Evolutionary conservation across 2,113 vertebrate species (phyloP), one percentile per base, ranked within the genome.

Genomic region (Falco punctatus): DNA sequence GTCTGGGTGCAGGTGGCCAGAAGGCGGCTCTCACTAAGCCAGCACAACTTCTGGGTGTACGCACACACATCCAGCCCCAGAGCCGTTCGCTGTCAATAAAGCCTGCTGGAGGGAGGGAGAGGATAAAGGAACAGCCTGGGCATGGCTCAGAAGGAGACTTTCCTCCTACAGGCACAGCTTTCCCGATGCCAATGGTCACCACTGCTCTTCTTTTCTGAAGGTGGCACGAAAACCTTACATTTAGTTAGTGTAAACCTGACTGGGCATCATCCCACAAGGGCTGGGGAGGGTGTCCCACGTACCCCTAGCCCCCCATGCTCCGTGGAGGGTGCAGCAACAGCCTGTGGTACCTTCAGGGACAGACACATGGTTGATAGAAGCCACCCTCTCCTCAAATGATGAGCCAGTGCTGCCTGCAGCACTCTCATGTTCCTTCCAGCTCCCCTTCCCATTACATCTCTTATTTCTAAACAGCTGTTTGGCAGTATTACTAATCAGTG

Each of bases 401-500:
- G 59, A 80, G 67, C 78, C 61, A 67, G 80, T 1, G 0, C 42
- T 35, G 78, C 33, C 70, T 54, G 62, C 81, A 84, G 83, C 61
- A 32, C 73, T 87, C 86, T 82, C 49, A 26, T 3, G 0, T 52
- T 92, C 49, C 86, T 79, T 49, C 19, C 57, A 71, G 59, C 59
- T 55, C 69, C 90, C 42, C 81, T 74, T 62, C 72, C 81, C 80
- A 71, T 85, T 66, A 66, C 70, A 64, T 54, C 71, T 86, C 64
- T 74, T 57, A 77, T 82, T 87, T 94, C 85, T 54, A 85, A 96
- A 73, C 95, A 96, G 97, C 94, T 95, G 95, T 90, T 89, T 94
- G 87, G 84, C 71, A 88, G 81, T 65, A 94, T 87, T 72, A 95
- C 89, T 82, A 88, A 95, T 80, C 94, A 94, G 81, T 58, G 35